These are phyloP conservation scores for Xylota sylvarum DNA, from an alignment of 2,888 invertebrate genomes.

Conservation along the genomic window DNA sequence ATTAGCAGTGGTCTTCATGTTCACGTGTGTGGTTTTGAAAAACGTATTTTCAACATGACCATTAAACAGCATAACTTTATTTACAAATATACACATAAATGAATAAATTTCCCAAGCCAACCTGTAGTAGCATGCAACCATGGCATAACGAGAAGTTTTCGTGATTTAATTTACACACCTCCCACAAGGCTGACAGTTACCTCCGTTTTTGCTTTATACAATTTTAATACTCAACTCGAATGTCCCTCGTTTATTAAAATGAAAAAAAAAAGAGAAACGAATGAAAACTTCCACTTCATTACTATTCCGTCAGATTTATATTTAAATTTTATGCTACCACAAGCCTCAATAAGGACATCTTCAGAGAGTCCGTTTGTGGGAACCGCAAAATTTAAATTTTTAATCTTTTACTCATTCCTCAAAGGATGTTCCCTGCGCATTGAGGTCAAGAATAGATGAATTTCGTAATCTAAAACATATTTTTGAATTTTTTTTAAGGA, in stretches of 20 bases:
- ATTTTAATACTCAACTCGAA: not conserved
- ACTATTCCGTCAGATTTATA: slow-evolving; percentile 24
- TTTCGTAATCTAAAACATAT: not conserved
- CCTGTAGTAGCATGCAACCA: slow-evolving; percentile 5
- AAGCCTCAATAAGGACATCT: slow-evolving; percentile 27
- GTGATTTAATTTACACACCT: slow-evolving; percentile 1
- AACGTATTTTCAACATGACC: not conserved
- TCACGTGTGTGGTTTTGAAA: not conserved
- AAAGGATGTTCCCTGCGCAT: not conserved
- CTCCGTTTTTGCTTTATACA: not conserved
- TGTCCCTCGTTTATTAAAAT: not conserved
- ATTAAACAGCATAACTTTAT: not conserved
- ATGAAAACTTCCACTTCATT: slow-evolving; percentile 12
- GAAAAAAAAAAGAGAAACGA: not conserved
- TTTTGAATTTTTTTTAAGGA: slow-evolving; percentile 11
- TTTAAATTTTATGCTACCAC: slow-evolving; percentile 6
- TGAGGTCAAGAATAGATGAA: slow-evolving; percentile 6
- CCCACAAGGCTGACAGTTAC: not conserved
- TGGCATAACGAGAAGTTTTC: not conserved
- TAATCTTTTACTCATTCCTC: slow-evolving; percentile 3
- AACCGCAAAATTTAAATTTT: slow-evolving; percentile 23
- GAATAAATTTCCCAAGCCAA: not conserved
- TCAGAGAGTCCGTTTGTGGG: slow-evolving; percentile 12
- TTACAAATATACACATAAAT: not conserved
- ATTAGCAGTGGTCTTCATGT: not conserved